Base-by-base conservation (phyloP, 1,140 invertebrate species). In the Panonychus citri region DNA sequence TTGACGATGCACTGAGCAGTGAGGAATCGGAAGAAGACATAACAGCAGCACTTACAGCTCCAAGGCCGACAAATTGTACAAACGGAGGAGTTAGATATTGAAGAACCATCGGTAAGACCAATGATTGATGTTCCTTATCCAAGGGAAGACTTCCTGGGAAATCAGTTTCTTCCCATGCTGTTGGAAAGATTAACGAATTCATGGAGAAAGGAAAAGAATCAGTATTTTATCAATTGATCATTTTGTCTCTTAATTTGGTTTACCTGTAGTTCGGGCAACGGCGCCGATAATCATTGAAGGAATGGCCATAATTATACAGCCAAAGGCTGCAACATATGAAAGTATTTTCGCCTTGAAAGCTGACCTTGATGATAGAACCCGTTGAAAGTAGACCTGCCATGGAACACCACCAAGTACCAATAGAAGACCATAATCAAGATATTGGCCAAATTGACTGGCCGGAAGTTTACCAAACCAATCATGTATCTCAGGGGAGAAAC, bases 11-110 rank as follows among this genome's bases (percentile, higher is more conserved):
- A 19, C 88, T 93, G 12, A 97, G 76, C 27, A 97, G 85, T 59
- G 89, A 94, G 40, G 91, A 96, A 69, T 97, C 93, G 0, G 91
- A 90, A 3, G 91, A 96, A 28, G 89, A 95, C 91, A 96, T 95
- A 27, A 95, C 90, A 13, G 91, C 90, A 3, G 91, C 91, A 1
- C 89, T 95, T 4, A 97, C 88, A n/a, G 93, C 91, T 0, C 93
- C 93, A 57, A 97, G 74, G 1, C 91, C 93, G 66, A 97, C 85
- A 73, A 96, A 96, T 3, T 90, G 85, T 3, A 97, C 83, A 71
- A 84, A 85, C 66, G 66, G 63, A 0, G 91, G 93, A 4, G 89
- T 95, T 5, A 97, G 74, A 65, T 94, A 88, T 68, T 96, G 90
- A 62, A 98, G 75, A 12, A 96, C 91, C 78, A 97, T 80, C 5